These are phyloP conservation scores for Megaustenia siamemsis DNA, from an alignment of 2,888 invertebrate species.

Conservation along the genomic window DNA sequence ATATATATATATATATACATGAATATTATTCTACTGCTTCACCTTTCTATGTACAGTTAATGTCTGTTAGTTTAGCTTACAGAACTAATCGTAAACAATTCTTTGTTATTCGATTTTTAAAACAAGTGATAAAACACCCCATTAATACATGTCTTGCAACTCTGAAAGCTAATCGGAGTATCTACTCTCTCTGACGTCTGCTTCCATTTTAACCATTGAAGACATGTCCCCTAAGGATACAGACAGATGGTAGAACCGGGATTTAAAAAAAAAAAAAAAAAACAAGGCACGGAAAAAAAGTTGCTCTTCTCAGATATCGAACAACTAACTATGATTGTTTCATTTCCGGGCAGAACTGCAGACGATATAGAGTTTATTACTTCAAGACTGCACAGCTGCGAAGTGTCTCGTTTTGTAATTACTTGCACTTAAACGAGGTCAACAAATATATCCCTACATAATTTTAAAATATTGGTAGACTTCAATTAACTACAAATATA, in stretches of 20 bases:
- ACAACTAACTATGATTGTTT: neutral
- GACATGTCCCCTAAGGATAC: neutral
- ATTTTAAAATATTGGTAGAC: too few relatives aligned
- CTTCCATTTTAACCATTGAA: neutral
- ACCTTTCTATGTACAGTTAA: too few relatives aligned
- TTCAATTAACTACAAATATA: neutral
- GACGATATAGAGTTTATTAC: neutral
- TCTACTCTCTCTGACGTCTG: neutral
- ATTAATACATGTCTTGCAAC: too few relatives aligned
- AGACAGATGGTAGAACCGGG: neutral
- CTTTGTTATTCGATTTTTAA: too few relatives aligned
- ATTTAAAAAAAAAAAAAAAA: neutral
- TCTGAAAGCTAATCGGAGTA: too few relatives aligned
- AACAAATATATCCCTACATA: neutral
- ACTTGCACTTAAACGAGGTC: neutral
- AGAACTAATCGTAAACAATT: too few relatives aligned
- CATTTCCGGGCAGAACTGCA: neutral
- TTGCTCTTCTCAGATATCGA: neutral
- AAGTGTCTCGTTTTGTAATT: neutral
- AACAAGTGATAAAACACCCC: too few relatives aligned
- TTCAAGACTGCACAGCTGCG: neutral
- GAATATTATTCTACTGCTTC: too few relatives aligned
- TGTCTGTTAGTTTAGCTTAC: too few relatives aligned
- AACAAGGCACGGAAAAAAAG: neutral
- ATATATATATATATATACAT: too few relatives aligned